Conservation (phyloP, 2,113 vertebrate species). For the Ellobius talpinus region DNA sequence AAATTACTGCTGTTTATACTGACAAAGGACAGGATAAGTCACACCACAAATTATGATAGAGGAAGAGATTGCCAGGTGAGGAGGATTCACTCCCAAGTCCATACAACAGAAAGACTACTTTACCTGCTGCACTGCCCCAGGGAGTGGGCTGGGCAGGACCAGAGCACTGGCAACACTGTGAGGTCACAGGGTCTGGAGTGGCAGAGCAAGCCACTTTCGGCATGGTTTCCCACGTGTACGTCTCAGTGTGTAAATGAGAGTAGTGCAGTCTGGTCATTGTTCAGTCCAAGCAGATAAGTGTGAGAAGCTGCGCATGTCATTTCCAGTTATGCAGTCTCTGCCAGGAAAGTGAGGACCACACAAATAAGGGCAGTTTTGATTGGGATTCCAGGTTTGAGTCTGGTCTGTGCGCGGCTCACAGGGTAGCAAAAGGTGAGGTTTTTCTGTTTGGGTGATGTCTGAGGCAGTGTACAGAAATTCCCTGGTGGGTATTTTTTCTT, state of each 20-base stretch:
- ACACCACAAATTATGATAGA: neutral
- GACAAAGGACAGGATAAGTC: neutral
- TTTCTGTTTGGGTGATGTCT: neutral
- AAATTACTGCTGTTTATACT: neutral
- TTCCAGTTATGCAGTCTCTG: no score
- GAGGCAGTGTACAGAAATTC: neutral
- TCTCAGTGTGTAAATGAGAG: no score
- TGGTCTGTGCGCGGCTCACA: neutral
- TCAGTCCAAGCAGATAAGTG: neutral
- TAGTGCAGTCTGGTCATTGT: neutral
- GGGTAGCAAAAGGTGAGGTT: no score
- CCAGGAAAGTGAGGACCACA: neutral
- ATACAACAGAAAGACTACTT: neutral
- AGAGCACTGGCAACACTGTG: neutral
- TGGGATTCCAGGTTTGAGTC: neutral
- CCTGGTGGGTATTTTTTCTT: neutral
- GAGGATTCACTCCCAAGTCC: neutral
- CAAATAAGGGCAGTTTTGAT: neutral
- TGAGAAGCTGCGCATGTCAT: neutral
- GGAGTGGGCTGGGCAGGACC: neutral
- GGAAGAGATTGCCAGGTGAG: neutral
- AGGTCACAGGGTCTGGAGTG: neutral
- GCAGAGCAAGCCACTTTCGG: no score
- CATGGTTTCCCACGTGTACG: neutral
- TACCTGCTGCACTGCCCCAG: no score